Percentiles rank a stretch among this genome's conserved stretches.
Evolutionary conservation across 2,113 vertebrate species (phyloP).

Genomic region (Fulmarus glacialis): DNA sequence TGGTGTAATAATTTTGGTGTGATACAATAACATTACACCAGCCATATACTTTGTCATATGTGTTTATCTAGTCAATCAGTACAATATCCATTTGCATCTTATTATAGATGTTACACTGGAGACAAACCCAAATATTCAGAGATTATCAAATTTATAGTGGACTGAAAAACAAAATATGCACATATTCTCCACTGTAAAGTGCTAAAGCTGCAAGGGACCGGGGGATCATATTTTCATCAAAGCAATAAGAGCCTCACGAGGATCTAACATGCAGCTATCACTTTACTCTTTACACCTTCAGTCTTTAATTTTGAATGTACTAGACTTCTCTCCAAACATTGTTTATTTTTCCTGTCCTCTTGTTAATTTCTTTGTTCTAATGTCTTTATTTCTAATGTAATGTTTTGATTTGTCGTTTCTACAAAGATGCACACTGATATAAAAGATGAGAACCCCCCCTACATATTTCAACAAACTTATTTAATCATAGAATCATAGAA

Average conservation of each 20-base stretch:
- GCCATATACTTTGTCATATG: not conserved
- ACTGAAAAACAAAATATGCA: not conserved
- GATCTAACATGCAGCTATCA: not conserved
- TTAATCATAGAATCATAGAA: no score
- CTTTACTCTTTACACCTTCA: not conserved
- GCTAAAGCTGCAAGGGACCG: not conserved
- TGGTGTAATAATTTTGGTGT: not conserved
- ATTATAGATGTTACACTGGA: not conserved
- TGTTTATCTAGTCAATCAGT: not conserved
- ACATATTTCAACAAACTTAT: not conserved
- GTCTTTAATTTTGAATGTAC: not conserved
- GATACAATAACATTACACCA: not conserved
- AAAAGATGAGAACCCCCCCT: accelerated
- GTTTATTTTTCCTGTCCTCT: not conserved
- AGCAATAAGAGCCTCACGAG: not conserved
- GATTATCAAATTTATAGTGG: not conserved
- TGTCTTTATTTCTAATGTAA: not conserved
- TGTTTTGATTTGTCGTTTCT: not conserved
- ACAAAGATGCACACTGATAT: not conserved
- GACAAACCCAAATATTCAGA: not conserved
- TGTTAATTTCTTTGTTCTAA: not conserved
- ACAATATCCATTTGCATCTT: not conserved
- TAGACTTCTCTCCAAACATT: not conserved
- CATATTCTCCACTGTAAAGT: not conserved
- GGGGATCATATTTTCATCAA: not conserved